Evolutionary conservation across 2,113 vertebrate species (phyloP), one percentile per base, ranked within the genome.

Genomic region (Campylomormyrus tamandua): DNA sequence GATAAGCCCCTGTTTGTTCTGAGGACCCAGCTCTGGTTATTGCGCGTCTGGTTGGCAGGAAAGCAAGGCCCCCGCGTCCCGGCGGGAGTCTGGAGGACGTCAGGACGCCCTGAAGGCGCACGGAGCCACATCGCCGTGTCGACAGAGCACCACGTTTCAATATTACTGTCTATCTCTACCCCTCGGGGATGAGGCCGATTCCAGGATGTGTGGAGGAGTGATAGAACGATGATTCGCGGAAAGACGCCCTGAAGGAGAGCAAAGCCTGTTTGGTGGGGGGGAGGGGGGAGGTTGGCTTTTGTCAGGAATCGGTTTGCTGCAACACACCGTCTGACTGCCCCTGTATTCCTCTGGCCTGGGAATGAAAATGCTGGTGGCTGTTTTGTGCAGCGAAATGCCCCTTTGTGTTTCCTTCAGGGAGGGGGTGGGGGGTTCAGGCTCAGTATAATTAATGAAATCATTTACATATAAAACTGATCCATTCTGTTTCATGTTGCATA

Each of bases 391-490:
- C 49, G 2, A 31, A 83, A 52, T 84, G 90, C 66, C 58, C 90
- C 84, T 90, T 87, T 53, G 39, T 87, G 53, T 56, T 70, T 58
- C 53, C 85, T 88, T 92, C 70, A 87, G 17, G 87, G 84, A 2
- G 2, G 88, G 46, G 46, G 45, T 6, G 45, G 6, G 5, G 42
- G 42, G 53, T 66, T 50, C 83, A 85, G 48, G 88, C 92, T 90
- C 88, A 88, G 89, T 90, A 86, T 91, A 92, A 92, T 92, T 92
- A 92, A 93, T 92, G 88, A 89, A 92, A 92, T 90, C 89, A 91
- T 93, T 93, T 92, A 80, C 92, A 93, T 92, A 91, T 92, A 90
- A 92, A 93, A 92, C 92, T 90, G 91, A 77, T 89, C 86, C 87
- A 92, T 93, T 91, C 91, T 91, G 49, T 88, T 90, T 91, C 77